Evolutionary conservation across 2,113 vertebrate genomes (phyloP), one percentile per base, ranked within the genome.

Genomic region (Poeciliopsis retropinna): DNA sequence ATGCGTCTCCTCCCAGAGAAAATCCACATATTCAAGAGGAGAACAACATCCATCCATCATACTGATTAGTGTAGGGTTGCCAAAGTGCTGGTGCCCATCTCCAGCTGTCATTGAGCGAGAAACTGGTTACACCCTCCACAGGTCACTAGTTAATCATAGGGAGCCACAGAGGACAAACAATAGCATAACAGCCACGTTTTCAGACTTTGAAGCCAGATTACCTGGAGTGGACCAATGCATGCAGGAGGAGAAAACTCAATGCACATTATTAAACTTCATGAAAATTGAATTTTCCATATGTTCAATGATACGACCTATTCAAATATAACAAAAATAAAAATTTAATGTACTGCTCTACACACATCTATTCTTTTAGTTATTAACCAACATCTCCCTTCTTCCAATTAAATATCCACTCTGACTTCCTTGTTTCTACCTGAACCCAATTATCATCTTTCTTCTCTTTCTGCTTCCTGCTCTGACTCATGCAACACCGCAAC

Each of bases 401-500:
- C 32, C 34, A 2, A 30, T 41, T 28, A 28, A 32, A 28, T 32
- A 47, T 13, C 12, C 13, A n/a, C 25, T 3, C 32, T 29, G 22
- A 29, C 10, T 12, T 31, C 57, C 41, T 9, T 37, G 17, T 17
- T 54, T 2, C 29, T 25, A 37, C 31, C 31, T 44, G 31, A 72
- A 81, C 27, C 67, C n/a, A 22, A 7, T 34, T 29, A 57, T 63
- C 54, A 72, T 28, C 64, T 60, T 19, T 25, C 15, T 25, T 25
- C 15, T 25, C 68, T 78, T n/a, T 15, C 30, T 11, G n/a, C 41
- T 41, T 57, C 28, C 27, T 14, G 57, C 70, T 79, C 61, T 68
- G 67, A 78, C 78, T 85, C 73, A 63, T 5, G 29, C 54, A 51
- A 39, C 31, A 32, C 44, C 41, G n/a, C 29, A 73, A 32, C 61